phyloP scores from a whole-genome alignment of 1,140 invertebrate genomes.

The Littorina saxatilis region DNA sequence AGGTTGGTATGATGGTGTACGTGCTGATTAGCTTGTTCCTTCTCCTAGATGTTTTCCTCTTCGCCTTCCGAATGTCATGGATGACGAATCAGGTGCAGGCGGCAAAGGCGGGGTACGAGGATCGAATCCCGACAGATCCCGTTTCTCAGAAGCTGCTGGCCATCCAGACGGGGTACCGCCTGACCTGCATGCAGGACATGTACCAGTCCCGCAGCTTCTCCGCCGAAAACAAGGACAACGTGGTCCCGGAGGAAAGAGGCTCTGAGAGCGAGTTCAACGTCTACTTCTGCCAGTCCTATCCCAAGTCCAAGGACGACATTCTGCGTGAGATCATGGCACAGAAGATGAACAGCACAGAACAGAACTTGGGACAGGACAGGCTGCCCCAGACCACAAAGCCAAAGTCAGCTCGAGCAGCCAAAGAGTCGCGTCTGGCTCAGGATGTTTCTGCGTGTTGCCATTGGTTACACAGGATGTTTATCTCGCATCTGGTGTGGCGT shows the following conservation, averaged over 20 bases:
- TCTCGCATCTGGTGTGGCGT: conserved; percentile 62
- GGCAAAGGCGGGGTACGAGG: conserved; percentile 57
- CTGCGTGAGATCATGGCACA: conserved; percentile 65
- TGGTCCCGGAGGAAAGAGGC: conserved; percentile 46
- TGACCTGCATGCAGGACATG: conserved; percentile 33
- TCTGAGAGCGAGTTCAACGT: conserved; percentile 56
- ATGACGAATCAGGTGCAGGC: conserved; percentile 48
- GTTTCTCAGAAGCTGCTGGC: conserved; percentile 65
- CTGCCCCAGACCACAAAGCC: not conserved
- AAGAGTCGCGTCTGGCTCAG: not conserved
- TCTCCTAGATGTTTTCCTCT: conserved; percentile 58
- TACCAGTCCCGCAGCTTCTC: conserved; percentile 59
- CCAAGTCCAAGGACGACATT: conserved; percentile 65
- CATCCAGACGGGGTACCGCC: conserved; percentile 62
- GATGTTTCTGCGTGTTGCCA: not conserved
- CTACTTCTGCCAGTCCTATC: conserved; percentile 57
- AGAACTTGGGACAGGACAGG: conserved; percentile 29
- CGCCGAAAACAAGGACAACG: conserved; percentile 53
- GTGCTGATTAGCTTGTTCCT: conserved; percentile 64
- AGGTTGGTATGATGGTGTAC: conserved; percentile 31
- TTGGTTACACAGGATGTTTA: conserved; percentile 52
- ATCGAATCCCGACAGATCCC: conserved; percentile 62
- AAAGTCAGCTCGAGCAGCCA: conserved; percentile 4
- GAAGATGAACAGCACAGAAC: conserved; percentile 55
- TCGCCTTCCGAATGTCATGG: conserved; percentile 64